Evolutionary conservation across 1,140 invertebrate genomes (phyloP).

Genomic region (Heliconius hermathena): DNA sequence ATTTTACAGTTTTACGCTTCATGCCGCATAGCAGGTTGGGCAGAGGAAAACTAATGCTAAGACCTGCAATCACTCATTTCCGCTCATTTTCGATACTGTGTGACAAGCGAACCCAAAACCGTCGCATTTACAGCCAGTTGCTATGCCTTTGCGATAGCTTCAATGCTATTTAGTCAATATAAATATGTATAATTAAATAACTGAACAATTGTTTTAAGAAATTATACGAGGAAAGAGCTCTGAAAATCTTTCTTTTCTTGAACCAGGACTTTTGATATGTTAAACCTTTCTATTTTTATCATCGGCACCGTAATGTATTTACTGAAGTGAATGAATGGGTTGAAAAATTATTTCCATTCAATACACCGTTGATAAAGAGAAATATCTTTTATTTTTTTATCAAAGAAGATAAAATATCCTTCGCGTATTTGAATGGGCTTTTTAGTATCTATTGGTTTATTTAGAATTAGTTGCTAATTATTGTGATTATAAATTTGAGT

Average conservation of each 20-base stretch:
- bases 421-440: background rate
- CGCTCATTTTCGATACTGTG: too few species aligned
- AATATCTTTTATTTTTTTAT: conserved; percentile 11
- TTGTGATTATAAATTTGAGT: background rate
- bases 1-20: too few species aligned
- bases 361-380: conserved; percentile 15
- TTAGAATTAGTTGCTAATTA: background rate
- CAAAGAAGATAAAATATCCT: conserved; percentile 4
- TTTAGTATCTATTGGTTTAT: background rate
- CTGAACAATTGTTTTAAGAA: too few species aligned
- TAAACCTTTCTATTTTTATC: background rate
- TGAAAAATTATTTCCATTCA: conserved; percentile 27
- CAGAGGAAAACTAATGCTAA: too few species aligned
- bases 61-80: too few species aligned
- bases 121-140: too few species aligned
- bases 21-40: too few species aligned
- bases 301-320: conserved; percentile 13
- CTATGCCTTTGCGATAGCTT: too few species aligned
- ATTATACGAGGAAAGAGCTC: background rate
- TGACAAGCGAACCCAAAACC: too few species aligned
- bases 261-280: too few species aligned
- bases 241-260: background rate
- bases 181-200: too few species aligned
- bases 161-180: too few species aligned
- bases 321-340: conserved; percentile 24